phyloP scores from a whole-genome alignment of 2,113 vertebrate species.

The Bos taurus region DNA sequence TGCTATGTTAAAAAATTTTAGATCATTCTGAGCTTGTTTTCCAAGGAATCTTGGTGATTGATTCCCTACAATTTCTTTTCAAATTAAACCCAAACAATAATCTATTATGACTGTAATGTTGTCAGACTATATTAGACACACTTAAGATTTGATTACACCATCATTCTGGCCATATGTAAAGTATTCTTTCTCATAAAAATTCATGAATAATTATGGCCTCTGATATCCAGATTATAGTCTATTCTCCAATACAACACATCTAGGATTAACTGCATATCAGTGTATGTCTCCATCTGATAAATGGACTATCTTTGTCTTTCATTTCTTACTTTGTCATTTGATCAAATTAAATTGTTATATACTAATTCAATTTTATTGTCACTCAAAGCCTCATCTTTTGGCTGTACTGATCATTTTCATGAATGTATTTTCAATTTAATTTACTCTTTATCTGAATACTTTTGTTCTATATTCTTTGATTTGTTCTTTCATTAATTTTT shows the following conservation, averaged over 20 bases:
- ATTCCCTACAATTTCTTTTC: background rate
- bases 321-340: background rate
- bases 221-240: background rate
- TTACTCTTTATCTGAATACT: background rate
- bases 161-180: background rate
- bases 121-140: background rate
- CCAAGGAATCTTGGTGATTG: background rate
- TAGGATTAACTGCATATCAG: background rate
- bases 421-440: conserved; percentile 5
- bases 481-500: background rate
- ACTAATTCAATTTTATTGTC: background rate
- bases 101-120: background rate
- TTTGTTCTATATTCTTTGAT: background rate
- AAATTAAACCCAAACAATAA: background rate
- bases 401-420: background rate
- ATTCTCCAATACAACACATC: background rate
- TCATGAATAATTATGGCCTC: background rate
- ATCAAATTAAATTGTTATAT: background rate
- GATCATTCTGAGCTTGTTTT: background rate
- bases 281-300: background rate
- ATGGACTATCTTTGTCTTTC: background rate
- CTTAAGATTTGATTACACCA: background rate
- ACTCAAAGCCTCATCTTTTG: background rate
- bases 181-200: background rate
- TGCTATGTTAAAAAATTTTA: background rate